Base-by-base conservation (phyloP, 2,888 invertebrate species). In the Danaus chrysippus region DNA sequence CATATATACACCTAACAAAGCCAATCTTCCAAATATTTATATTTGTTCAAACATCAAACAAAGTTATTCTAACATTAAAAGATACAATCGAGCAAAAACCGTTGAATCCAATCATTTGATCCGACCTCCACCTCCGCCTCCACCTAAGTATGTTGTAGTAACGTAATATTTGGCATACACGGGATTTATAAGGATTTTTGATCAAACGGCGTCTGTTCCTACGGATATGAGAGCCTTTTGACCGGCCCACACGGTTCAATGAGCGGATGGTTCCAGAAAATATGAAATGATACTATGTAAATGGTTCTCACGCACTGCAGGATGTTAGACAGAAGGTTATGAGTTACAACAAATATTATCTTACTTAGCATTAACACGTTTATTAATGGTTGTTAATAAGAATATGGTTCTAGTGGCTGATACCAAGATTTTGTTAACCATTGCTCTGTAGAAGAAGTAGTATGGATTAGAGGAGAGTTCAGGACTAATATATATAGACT, bases 211-310 rank as follows among this genome's bases (percentile, higher is more conserved):
- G 66, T 68, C 70, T 68, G 73, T 71, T 73, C 66, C 63, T 54
- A 68, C 72, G 75, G 76, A 75, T 76, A 75, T 75, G 70, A 73
- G 68, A 53, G 73, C 70, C 75, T 72, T 75, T 76, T 73, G 72
- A 72, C 71, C 68, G 70, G 62, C 63, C 64, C 63, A 61, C 62
- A 64, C 67, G 70, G 65, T 64, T 65, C 65, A 65, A 60, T 59
- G 66, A 53, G 66, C 65, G 41, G 54, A 19, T 42, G 59, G 34
- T 59, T 59, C 23, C 54, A 53, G 34, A 11, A 59, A 59, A 54
- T 43, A 56, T 56, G 15, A 43, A 43, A 43, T 34, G 54, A 59
- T 59, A 54, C 19, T 43, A 59, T 59, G 42, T 59, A 23, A 59
- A 58, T 58, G 19, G 49, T 49, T 49, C 13, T 49, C n/a, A 49